Base-by-base conservation (phyloP, 1,140 invertebrate species). In the Zophobas morio region DNA sequence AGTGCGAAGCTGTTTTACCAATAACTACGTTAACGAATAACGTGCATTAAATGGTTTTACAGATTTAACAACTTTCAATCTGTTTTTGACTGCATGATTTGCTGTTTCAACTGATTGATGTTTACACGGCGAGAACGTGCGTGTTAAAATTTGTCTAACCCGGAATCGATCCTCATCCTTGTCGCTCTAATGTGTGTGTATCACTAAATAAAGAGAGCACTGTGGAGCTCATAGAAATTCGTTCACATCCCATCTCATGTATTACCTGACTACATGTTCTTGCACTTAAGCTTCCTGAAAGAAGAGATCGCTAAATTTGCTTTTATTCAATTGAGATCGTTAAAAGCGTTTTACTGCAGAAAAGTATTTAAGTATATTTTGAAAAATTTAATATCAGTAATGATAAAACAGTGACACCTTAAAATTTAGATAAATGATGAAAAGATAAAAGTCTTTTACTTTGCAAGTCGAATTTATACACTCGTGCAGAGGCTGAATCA, bases 221-320 rank as follows among this genome's bases (percentile, higher is more conserved):
- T 66, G 33, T 66, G 60, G 60, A 66, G 60, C 60, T 37, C 42
- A 32, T 39, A 66, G 37, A 36, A 42, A 66, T 42, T 66, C n/a
- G 1, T 73, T 54, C 49, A 73, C 71, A 73, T 40, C 39, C 54
- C 8, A 37, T 73, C 49, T 54, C 20, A 47, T n/a, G 8, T 73
- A 73, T 73, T 33, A 73, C 51, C 54, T 73, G 36, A 73, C 71
- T 73, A 73, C 71, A 56, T 53, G 71, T 32, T 54, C 71, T 73
- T 53, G 47, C 51, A 73, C 51, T 73, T 42, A 56, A 73, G 53
- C 46, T 63, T 63, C 57, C 57, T 40, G 36, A 63, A 63, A 63
- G 57, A 63, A 8, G 57, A 66, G 60, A 66, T 46, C 39, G 60
- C 60, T 66, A 66, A 66, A 66, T 66, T 66, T 66, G 39, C 37